A percentile compares a stretch with the other conserved stretches of the same genome.
phyloP scores from a whole-genome alignment of 1,140 invertebrate genomes.

The Aphelinus certus region DNA sequence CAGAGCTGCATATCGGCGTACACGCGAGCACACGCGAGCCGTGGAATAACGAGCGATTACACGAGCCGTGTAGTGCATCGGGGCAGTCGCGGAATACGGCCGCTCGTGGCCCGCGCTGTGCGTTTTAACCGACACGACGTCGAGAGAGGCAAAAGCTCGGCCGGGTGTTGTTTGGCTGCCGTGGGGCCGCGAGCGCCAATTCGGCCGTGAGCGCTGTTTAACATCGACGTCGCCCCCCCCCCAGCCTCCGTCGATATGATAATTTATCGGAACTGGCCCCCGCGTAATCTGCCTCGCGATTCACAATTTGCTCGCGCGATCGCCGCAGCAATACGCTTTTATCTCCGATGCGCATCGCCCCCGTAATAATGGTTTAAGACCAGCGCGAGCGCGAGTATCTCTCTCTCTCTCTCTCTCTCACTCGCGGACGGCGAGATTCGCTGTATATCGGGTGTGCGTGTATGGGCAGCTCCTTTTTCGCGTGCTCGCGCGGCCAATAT shows the following conservation, averaged over 20 bases:
- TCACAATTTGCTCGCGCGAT: slow-evolving; percentile 52
- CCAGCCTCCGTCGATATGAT: slow-evolving; percentile 13
- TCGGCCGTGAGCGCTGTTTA: slow-evolving; percentile 45
- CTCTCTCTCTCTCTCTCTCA: neutral
- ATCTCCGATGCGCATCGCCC: slow-evolving; percentile 50
- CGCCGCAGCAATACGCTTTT: slow-evolving; percentile 54
- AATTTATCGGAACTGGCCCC: slow-evolving; percentile 36
- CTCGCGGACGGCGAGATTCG: no score
- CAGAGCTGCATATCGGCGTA: no score
- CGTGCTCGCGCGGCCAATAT: neutral
- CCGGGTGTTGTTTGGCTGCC: slow-evolving; percentile 24
- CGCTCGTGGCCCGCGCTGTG: no score
- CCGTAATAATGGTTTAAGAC: slow-evolving; percentile 52
- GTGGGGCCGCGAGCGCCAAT: slow-evolving; percentile 38
- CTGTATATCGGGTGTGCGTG: neutral
- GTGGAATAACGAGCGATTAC: slow-evolving; percentile 25
- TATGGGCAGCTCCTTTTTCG: neutral
- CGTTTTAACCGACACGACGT: no score
- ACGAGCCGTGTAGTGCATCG: neutral
- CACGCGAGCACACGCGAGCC: no score
- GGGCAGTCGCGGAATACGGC: no score
- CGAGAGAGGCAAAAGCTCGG: slow-evolving; percentile 3
- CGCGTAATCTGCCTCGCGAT: slow-evolving; percentile 56
- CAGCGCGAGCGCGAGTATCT: neutral
- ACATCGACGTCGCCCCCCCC: slow-evolving; percentile 46